Evolutionary conservation across 1,140 invertebrate species (phyloP).

Genomic region (Drosophila arawakana): DNA sequence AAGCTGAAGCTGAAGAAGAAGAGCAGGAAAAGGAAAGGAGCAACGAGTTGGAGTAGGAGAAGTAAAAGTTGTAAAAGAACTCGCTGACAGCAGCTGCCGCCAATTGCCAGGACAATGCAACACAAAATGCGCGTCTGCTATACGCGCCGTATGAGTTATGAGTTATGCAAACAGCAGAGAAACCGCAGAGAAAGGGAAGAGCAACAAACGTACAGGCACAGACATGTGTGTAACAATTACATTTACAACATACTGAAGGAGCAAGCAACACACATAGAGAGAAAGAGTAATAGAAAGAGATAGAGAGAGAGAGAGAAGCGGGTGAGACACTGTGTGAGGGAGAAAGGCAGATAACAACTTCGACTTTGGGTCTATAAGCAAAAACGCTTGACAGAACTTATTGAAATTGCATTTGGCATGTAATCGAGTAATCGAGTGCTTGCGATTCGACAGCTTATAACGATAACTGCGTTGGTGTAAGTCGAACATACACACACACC

Average conservation of each 20-base stretch:
- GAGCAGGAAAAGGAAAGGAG: too few species aligned
- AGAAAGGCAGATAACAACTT: constrained; percentile 12
- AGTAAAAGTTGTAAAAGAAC: neutral
- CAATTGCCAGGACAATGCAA: constrained; percentile 40
- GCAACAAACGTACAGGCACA: neutral
- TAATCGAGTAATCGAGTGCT: constrained; percentile 41
- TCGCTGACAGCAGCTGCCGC: constrained; percentile 47
- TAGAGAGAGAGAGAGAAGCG: neutral
- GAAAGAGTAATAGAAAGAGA: neutral
- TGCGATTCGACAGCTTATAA: constrained; percentile 35
- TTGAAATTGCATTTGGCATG: constrained; percentile 52
- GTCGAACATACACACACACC: neutral
- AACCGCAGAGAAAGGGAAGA: constrained; percentile 16
- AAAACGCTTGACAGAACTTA: constrained; percentile 42
- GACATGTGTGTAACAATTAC: constrained; percentile 15
- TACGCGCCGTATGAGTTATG: constrained; percentile 50
- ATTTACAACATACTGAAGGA: neutral
- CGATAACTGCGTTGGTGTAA: constrained; percentile 13
- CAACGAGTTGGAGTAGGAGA: too few species aligned
- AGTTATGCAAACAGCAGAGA: constrained; percentile 38
- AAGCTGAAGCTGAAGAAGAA: neutral
- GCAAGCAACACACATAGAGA: neutral
- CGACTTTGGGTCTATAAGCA: constrained; percentile 17
- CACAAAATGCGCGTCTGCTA: constrained; percentile 29
- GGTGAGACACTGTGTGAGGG: neutral